Evolutionary conservation across 2,888 invertebrate genomes (phyloP), one percentile per base, ranked within the genome.

Genomic region (Maniola hyperantus): DNA sequence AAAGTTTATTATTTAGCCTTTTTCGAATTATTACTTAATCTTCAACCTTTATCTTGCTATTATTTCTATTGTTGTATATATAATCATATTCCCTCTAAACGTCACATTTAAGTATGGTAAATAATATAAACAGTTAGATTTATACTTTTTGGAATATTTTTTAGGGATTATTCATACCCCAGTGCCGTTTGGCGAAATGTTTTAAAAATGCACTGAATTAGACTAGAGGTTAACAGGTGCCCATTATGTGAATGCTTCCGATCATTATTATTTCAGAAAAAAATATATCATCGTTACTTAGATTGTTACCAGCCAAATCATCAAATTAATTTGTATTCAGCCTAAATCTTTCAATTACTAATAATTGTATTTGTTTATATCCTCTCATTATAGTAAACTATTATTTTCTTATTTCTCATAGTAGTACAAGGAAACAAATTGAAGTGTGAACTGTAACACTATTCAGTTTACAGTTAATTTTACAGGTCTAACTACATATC

Each of bases 381-480:
- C 13, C 13, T 36, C 36, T 34, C 15, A 15, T 39, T 15, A 44
- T 50, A 5, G 34, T 34, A 6, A 34, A 10, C 39, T 11, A 39
- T 39, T 39, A 11, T 39, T 39, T 39, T 39, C 39, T 4, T 10
- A 39, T 39, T 39, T 39, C 39, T 34, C 10, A 26, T 26, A 26
- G n/a, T 59, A 54, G 42, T 65, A 26, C 42, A 60, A 50, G n/a
- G 26, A 10, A 20, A 39, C 50, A 7, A 46, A 60, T 54, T 13
- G n/a, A 20, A 57, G 48, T 26, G 39, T 63, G 89, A 88, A 88
- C 83, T 88, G 79, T 82, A 78, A 77, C 85, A 83, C 85, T 87
- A 92, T 92, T 92, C 83, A 92, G 92, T 83, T 84, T 90, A 81
- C 81, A 92, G 92, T 92, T 80, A 92, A 91, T 87, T 92, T 93